Percentiles rank a stretch among this genome's conserved stretches.
Conservation (phyloP, 2,113 vertebrate genomes). For the Hystrix brachyura region DNA sequence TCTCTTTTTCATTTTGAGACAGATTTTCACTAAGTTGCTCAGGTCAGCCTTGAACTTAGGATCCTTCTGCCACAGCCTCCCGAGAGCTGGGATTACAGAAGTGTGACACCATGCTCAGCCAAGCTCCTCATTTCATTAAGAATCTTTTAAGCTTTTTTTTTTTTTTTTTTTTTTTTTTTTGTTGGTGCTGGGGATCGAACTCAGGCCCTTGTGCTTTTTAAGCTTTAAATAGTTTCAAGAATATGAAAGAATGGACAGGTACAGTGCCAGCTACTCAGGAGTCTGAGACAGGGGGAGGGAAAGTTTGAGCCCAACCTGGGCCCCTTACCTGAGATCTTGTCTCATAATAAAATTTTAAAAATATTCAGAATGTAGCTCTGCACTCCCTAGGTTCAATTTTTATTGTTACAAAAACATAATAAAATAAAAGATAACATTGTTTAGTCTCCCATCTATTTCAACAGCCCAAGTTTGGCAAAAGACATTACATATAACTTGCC, state of each 20-base stretch:
- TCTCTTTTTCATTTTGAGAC: not conserved
- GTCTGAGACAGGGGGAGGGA: not conserved
- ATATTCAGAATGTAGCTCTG: not conserved
- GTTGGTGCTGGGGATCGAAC: too few species aligned
- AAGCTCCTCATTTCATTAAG: constrained; percentile 14
- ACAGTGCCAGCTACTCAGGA: not conserved
- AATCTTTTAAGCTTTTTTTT: not conserved
- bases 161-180: too few species aligned
- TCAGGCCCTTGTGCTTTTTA: not conserved
- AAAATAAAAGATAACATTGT: not conserved
- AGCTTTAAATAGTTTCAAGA: constrained; percentile 30
- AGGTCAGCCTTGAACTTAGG: not conserved
- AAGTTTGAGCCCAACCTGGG: not conserved
- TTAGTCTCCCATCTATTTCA: not conserved
- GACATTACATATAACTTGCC: not conserved
- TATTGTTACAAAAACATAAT: not conserved
- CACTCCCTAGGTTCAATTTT: not conserved
- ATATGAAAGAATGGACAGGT: not conserved
- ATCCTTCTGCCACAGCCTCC: not conserved
- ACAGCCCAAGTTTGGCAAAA: constrained; percentile 6
- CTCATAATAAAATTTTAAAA: not conserved
- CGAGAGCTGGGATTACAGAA: not conserved
- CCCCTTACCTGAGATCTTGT: not conserved
- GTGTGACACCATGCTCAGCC: not conserved
- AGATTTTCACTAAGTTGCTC: not conserved